phyloP scores from a whole-genome alignment of 2,113 vertebrate genomes.

The Neoarius graeffei region DNA sequence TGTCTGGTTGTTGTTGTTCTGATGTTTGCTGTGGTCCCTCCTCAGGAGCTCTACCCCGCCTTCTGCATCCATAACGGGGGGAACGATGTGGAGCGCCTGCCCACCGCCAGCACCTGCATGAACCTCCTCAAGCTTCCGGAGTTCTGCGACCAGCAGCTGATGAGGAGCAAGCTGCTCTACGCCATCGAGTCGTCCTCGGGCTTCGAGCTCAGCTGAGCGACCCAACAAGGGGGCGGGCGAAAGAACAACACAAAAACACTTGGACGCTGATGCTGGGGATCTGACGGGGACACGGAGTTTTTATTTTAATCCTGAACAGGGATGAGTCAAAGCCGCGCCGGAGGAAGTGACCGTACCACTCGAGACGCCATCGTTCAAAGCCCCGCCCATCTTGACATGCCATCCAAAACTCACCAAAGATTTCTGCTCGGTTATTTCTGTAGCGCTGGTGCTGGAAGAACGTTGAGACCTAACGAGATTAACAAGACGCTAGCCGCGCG shows the following conservation, averaged over 20 bases:
- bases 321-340: not conserved
- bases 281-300: not conserved
- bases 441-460: not conserved
- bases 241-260: not conserved
- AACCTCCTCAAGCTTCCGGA: constrained; percentile 98
- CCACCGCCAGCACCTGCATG: constrained; percentile 99
- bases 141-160: constrained; percentile 88
- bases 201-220: constrained; percentile 93
- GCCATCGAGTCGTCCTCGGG: constrained; percentile 96
- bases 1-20: not conserved
- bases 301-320: not conserved
- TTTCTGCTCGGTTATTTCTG: constrained; percentile 36
- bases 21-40: not conserved
- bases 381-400: constrained; percentile 4
- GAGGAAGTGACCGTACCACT: not conserved
- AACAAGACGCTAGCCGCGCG: not conserved
- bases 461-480: not conserved
- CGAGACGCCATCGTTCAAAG: constrained; percentile 7
- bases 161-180: constrained; percentile 95
- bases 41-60: constrained; percentile 94
- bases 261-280: not conserved
- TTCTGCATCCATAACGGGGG: constrained; percentile 99
- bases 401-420: constrained; percentile 42
- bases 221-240: not conserved
- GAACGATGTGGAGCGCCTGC: constrained; percentile 89